phyloP scores from a whole-genome alignment of 2,797 vertebrate genomes.

The Phalloptychus januarius region DNA sequence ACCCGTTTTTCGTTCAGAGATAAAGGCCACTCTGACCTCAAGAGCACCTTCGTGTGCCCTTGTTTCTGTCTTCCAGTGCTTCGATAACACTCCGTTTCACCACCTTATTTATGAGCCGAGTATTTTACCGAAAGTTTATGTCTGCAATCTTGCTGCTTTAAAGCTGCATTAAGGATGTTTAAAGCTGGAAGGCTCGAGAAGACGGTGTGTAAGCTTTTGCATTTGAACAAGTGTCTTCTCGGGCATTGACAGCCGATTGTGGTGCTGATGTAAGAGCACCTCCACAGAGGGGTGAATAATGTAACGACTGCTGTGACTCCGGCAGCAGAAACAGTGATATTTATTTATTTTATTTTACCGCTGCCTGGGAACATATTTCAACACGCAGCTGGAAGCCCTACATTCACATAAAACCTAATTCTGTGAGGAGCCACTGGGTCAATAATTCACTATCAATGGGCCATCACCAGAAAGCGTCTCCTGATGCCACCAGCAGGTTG shows the following conservation, averaged over 20 bases:
- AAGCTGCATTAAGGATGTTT: neutral
- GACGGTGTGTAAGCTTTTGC: slow-evolving; percentile 16
- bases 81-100: slow-evolving; percentile 21
- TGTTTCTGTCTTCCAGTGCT: slow-evolving; percentile 22
- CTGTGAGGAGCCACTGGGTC: slow-evolving; percentile 50
- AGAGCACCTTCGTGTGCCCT: slow-evolving; percentile 56
- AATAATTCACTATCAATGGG: slow-evolving; percentile 68
- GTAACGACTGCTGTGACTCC: slow-evolving; percentile 42
- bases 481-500: slow-evolving; percentile 58
- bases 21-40: slow-evolving; percentile 38
- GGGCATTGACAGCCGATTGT: slow-evolving; percentile 28
- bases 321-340: slow-evolving; percentile 51
- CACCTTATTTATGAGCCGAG: slow-evolving; percentile 9
- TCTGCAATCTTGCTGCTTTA: neutral
- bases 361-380: slow-evolving; percentile 31
- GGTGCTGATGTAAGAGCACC: slow-evolving; percentile 49
- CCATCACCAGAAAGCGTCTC: slow-evolving; percentile 44
- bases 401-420: slow-evolving; percentile 58
- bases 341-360: slow-evolving; percentile 15
- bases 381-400: slow-evolving; percentile 65
- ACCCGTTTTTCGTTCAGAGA: slow-evolving; percentile 30
- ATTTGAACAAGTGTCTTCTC: slow-evolving; percentile 20
- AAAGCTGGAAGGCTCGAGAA: neutral
- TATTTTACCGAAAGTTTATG: slow-evolving; percentile 6
- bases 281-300: slow-evolving; percentile 63